phyloP scores from a whole-genome alignment of 2,797 vertebrate species.

The Acipenser transmontanus region DNA sequence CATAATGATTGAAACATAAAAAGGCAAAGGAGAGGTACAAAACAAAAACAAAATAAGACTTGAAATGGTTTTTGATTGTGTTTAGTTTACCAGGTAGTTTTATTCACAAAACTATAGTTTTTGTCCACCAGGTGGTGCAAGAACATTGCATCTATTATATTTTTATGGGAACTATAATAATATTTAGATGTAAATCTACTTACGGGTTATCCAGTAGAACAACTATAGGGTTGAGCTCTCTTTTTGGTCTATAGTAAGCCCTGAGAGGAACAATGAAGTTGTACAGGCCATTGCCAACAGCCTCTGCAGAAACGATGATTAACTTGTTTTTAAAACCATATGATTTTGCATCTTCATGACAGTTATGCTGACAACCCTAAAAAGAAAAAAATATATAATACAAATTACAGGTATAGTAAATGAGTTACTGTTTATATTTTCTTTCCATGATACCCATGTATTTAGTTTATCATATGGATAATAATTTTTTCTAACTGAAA shows the following conservation, averaged over 20 bases:
- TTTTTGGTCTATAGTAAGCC: conserved; percentile 91
- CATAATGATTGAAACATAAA: too few relatives aligned
- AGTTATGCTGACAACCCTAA: conserved; percentile 89
- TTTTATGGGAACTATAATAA: not conserved
- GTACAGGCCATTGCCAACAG: conserved; percentile 91
- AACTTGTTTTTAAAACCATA: conserved; percentile 96
- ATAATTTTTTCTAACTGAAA: too few relatives aligned
- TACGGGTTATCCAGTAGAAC: conserved; percentile 90
- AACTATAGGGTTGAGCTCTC: conserved; percentile 92
- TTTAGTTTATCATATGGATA: too few relatives aligned
- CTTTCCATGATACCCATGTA: too few relatives aligned
- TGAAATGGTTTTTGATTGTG: too few relatives aligned
- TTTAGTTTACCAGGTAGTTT: too few relatives aligned
- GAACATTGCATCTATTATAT: not conserved
- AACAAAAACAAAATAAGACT: too few relatives aligned
- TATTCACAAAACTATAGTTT: too few relatives aligned
- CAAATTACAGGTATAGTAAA: too few relatives aligned
- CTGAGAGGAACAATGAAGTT: conserved; percentile 95
- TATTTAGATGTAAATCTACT: conserved; percentile 39
- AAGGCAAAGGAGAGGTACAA: too few relatives aligned
- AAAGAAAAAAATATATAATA: conserved; percentile 21
- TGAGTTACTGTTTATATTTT: too few relatives aligned
- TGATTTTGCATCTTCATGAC: conserved; percentile 90
- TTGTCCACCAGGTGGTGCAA: too few relatives aligned
- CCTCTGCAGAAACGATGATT: conserved; percentile 96